phyloP scores from a whole-genome alignment of 2,113 vertebrate genomes.

The Xenotilapia caudafasciata region DNA sequence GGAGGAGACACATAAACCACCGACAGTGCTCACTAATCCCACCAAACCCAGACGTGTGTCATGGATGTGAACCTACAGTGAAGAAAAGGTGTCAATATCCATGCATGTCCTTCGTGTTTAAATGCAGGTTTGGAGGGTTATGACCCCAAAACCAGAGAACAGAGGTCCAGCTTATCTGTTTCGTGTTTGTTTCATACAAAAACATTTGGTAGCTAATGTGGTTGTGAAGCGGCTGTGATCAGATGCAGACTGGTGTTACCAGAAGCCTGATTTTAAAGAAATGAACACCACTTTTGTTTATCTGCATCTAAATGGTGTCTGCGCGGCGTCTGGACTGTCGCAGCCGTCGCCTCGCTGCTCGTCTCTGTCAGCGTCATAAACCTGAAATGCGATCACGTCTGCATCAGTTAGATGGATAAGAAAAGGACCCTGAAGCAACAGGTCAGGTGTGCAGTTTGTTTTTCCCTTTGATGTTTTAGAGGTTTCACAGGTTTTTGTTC shows the following conservation, averaged over 20 bases:
- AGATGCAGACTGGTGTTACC: background rate
- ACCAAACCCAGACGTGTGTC: background rate
- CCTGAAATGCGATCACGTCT: background rate
- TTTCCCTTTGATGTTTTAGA: background rate
- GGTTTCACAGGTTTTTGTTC: background rate
- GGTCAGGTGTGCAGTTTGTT: background rate
- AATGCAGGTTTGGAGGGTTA: background rate
- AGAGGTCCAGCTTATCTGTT: background rate
- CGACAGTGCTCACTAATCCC: background rate
- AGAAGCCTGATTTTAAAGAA: background rate
- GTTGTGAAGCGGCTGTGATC: background rate
- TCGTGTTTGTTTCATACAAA: background rate
- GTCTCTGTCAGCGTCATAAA: background rate
- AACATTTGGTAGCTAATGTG: background rate
- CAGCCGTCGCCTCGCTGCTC: background rate
- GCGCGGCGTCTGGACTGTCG: background rate
- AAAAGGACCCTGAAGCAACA: background rate
- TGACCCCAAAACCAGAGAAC: background rate
- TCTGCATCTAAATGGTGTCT: background rate
- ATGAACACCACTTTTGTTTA: background rate
- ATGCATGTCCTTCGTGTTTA: background rate
- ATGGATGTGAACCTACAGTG: background rate
- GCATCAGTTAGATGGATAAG: background rate
- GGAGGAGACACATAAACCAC: background rate
- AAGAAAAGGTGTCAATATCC: background rate